Percentiles rank a stretch among this genome's conserved stretches.
phyloP scores from a whole-genome alignment of 1,140 invertebrate species.

The Psilanteris sp. region DNA sequence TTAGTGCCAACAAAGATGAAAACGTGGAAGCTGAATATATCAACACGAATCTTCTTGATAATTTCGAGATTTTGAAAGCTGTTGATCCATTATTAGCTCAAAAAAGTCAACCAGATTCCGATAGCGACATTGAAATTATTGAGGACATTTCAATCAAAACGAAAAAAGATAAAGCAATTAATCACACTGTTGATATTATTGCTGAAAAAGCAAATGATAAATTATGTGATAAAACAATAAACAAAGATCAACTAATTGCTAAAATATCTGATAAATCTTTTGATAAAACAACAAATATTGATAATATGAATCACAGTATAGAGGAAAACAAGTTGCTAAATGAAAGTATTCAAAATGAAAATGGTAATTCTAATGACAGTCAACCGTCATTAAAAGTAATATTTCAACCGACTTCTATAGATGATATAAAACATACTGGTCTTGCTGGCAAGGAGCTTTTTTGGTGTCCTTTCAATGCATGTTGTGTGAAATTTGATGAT shows the following conservation, averaged over 20 bases:
- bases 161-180: constrained; percentile 1
- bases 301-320: too few relatives aligned
- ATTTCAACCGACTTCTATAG: constrained; percentile 64
- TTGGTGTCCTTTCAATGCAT: constrained; percentile 78
- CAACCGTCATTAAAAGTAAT: not conserved
- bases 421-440: constrained; percentile 75
- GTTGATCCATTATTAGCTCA: constrained; percentile 4
- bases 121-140: constrained; percentile 75
- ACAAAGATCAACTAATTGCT: too few relatives aligned
- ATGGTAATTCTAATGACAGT: constrained; percentile 3
- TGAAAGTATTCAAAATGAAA: constrained; percentile 16
- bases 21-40: constrained; percentile 63
- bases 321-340: constrained; percentile 5
- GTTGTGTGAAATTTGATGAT: constrained; percentile 68
- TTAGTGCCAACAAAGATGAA: not conserved
- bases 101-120: constrained; percentile 52
- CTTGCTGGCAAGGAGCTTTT: constrained; percentile 77
- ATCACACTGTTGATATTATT: not conserved
- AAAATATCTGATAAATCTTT: not conserved
- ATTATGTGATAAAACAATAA: not conserved
- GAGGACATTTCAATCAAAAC: constrained; percentile 50
- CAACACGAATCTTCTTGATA: constrained; percentile 72
- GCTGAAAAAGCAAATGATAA: too few relatives aligned
- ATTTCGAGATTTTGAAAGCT: constrained; percentile 62
- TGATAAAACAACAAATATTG: not conserved